A percentile compares a stretch with the other conserved stretches of the same genome.
Conservation (phyloP, 37 sponge, comb jelly and placozoan genomes). For the Cliona cf. orientalis region DNA sequence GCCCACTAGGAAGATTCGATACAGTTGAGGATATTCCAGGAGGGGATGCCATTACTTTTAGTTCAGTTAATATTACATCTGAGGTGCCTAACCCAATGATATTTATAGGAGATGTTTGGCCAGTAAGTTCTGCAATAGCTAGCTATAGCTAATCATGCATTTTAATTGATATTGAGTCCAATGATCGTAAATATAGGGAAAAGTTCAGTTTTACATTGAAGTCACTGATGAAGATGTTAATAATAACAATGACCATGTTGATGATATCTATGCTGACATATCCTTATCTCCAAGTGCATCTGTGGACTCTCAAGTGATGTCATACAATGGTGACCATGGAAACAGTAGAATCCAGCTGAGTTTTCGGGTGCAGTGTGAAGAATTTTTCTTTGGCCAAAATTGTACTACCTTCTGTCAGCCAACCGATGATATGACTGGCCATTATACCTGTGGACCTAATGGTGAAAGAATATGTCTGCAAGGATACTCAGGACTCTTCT, state of each 20-base stretch:
- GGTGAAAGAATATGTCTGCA: background rate
- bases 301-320: background rate
- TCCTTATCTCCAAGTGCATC: background rate
- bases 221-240: conserved; percentile 6
- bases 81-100: conserved; percentile 39
- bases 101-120: conserved; percentile 16
- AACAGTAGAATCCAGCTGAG: background rate
- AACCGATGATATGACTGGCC: background rate
- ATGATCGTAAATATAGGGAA: background rate
- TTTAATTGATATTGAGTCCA: too few species aligned
- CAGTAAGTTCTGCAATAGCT: too few species aligned
- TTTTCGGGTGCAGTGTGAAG: conserved; percentile 7
- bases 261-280: conserved; percentile 8
- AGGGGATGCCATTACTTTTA: too few species aligned
- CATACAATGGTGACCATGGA: background rate
- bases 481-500: too few species aligned
- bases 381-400: background rate
- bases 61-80: too few species aligned
- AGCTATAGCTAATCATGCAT: too few species aligned
- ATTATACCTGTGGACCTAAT: conserved; percentile 6
- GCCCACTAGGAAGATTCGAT: too few species aligned
- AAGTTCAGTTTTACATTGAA: conserved; percentile 4
- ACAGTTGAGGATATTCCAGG: too few species aligned
- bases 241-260: background rate
- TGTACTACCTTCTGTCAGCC: background rate